Evolutionary conservation across 2,113 vertebrate genomes (phyloP).

Genomic region (Indicator maculatus): DNA sequence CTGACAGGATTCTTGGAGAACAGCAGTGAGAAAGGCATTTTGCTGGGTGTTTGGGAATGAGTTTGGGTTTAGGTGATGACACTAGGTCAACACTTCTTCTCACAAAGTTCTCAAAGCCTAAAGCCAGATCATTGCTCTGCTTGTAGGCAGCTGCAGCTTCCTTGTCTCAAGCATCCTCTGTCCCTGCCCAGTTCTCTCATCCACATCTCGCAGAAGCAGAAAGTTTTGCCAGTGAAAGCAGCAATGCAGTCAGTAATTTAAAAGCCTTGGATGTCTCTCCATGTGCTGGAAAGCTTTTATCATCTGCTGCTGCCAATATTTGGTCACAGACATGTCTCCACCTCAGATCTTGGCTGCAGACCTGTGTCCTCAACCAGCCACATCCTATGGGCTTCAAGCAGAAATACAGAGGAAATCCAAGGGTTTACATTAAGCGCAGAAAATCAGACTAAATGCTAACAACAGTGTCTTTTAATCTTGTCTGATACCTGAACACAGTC

Average conservation of each 20-base stretch:
- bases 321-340: neutral
- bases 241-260: neutral
- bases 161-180: neutral
- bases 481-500: neutral
- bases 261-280: neutral
- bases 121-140: neutral
- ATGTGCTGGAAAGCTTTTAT: neutral
- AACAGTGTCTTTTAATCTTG: accelerated
- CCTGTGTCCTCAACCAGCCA: accelerated
- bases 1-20: neutral
- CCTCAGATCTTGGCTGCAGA: neutral
- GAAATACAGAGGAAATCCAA: neutral
- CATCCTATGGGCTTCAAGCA: neutral
- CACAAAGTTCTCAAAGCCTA: neutral
- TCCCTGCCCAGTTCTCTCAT: neutral
- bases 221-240: neutral
- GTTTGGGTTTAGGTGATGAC: neutral
- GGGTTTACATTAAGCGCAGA: neutral
- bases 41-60: accelerated
- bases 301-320: neutral
- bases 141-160: neutral
- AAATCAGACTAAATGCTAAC: neutral
- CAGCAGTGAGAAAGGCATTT: accelerated
- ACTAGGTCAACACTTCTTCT: neutral
- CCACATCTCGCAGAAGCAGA: neutral